Percentiles rank a stretch among this genome's conserved stretches.
phyloP scores from a whole-genome alignment of 2,113 vertebrate genomes.

The Orthonyx spaldingii region DNA sequence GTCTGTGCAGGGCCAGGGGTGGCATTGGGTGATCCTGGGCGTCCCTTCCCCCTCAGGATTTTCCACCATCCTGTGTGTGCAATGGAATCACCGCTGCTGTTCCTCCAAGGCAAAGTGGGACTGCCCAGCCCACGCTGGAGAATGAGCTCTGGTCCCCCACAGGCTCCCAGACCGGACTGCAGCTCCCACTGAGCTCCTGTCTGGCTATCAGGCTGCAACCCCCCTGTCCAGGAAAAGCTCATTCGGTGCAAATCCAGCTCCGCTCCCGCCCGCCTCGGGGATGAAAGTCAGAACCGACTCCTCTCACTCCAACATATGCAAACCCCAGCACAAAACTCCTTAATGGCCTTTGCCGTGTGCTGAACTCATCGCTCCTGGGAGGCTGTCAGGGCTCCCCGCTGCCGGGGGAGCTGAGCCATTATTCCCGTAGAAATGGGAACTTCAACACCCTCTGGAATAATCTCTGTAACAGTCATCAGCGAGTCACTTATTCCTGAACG shows the following conservation, averaged over 20 bases:
- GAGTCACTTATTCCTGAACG: neutral
- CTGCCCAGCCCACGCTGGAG: neutral
- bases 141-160: neutral
- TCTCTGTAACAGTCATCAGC: neutral
- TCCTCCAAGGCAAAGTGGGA: fast-evolving
- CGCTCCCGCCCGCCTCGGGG: fast-evolving
- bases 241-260: fast-evolving
- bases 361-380: neutral
- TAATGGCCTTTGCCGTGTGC: neutral
- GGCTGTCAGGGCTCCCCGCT: neutral
- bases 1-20: neutral
- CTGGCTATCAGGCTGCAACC: neutral
- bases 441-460: neutral
- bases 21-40: neutral
- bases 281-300: too few relatives aligned
- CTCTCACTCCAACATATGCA: fast-evolving
- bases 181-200: neutral
- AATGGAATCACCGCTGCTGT: fast-evolving
- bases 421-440: neutral
- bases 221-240: fast-evolving
- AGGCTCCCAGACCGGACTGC: neutral
- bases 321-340: fast-evolving
- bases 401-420: neutral
- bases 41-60: too few relatives aligned
- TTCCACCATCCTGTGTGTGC: neutral